These are phyloP conservation scores for Barnardius zonarius DNA, from an alignment of 2,113 vertebrate genomes.

Conservation along the genomic window DNA sequence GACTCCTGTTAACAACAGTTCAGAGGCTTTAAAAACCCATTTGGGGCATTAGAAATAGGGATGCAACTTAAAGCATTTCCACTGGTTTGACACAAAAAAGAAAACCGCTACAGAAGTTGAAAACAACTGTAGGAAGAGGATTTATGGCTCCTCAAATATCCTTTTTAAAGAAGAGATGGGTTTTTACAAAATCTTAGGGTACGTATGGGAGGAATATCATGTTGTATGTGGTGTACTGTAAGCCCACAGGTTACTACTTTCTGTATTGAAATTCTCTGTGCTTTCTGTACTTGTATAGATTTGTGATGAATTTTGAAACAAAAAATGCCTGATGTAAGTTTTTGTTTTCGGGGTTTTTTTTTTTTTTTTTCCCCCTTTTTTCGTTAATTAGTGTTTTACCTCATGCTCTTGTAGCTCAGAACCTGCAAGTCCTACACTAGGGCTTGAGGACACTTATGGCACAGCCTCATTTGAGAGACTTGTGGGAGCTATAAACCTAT, in stretches of 20 bases:
- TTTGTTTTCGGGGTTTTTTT: fast-evolving
- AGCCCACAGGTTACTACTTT: not conserved
- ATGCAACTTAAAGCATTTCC: not conserved
- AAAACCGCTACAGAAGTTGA: not conserved
- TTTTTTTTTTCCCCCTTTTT: too few relatives aligned
- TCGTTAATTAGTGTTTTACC: not conserved
- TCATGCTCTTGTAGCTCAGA: not conserved
- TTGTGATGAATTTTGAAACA: not conserved
- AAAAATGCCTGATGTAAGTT: not conserved
- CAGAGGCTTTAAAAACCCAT: not conserved
- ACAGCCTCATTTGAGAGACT: not conserved
- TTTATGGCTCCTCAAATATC: not conserved
- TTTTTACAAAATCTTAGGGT: not conserved
- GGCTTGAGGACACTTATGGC: not conserved
- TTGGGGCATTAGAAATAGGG: not conserved
- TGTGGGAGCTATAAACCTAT: not conserved
- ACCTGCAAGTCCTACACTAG: not conserved
- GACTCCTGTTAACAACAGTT: not conserved
- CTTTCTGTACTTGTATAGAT: not conserved
- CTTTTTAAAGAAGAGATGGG: not conserved
- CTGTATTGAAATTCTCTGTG: not conserved
- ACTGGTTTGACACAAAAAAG: not conserved
- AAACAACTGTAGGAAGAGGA: not conserved
- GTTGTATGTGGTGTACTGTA: not conserved
- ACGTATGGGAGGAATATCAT: not conserved